phyloP scores from a whole-genome alignment of 2,113 vertebrate genomes.

The Cyanoderma ruficeps region DNA sequence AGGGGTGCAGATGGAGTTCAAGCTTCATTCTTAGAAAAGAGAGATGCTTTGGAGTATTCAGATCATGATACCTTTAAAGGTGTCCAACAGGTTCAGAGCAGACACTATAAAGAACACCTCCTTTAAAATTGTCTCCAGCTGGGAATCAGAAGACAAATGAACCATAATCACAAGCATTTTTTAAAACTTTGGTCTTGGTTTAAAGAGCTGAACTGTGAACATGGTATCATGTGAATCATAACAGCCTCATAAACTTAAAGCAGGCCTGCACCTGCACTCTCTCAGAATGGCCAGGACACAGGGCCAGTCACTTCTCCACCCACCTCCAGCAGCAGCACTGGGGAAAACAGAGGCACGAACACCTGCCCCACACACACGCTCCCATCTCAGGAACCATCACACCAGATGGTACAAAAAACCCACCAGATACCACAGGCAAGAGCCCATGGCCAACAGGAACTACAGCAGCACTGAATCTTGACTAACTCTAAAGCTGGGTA shows the following conservation, averaged over 20 bases:
- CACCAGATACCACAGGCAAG: background rate
- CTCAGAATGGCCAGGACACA: background rate
- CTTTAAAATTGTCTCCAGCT: background rate
- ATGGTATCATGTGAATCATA: accelerated
- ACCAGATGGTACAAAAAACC: background rate
- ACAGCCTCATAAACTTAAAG: background rate
- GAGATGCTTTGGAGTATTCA: background rate
- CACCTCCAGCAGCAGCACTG: background rate
- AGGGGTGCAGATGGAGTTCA: background rate
- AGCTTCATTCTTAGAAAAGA: background rate
- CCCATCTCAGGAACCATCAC: background rate
- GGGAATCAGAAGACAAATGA: background rate
- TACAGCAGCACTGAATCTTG: background rate
- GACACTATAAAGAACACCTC: background rate
- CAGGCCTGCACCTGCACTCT: background rate
- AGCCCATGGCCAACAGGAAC: background rate
- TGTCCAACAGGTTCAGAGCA: background rate
- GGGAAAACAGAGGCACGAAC: background rate
- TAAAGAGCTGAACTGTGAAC: background rate
- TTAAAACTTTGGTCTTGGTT: background rate
- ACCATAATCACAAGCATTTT: background rate
- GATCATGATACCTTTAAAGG: background rate
- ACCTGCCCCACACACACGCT: accelerated
- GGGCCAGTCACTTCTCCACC: background rate
- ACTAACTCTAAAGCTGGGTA: background rate